Evolutionary conservation across 2,113 vertebrate species (phyloP).

Genomic region (Nerophis lumbriciformis): DNA sequence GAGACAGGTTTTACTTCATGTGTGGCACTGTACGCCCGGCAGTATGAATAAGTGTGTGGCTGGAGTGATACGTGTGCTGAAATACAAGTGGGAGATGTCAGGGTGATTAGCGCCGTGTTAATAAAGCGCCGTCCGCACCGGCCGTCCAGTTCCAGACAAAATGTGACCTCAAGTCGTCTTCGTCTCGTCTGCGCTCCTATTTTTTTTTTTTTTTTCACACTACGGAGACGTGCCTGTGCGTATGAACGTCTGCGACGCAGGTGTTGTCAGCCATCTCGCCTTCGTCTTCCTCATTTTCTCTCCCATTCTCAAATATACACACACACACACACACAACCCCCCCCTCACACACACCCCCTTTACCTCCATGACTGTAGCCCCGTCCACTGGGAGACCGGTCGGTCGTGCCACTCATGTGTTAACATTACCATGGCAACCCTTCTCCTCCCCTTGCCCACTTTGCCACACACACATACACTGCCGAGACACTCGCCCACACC

Average conservation of each 20-base stretch:
- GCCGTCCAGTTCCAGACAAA: constrained; percentile 27
- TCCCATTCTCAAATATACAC: constrained; percentile 14
- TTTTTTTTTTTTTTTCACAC: background rate
- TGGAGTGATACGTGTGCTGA: constrained; percentile 44
- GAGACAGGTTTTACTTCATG: constrained; percentile 24
- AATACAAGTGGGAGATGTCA: constrained; percentile 47
- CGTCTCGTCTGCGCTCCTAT: constrained; percentile 12
- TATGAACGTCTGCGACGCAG: constrained; percentile 63
- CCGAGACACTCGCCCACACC: constrained; percentile 59
- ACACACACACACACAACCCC: constrained; percentile 8
- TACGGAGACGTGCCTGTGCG: constrained; percentile 44
- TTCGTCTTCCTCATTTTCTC: constrained; percentile 36
- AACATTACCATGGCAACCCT: constrained; percentile 77
- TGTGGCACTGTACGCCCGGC: constrained; percentile 32
- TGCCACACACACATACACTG: constrained; percentile 51
- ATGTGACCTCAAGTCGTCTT: constrained; percentile 17
- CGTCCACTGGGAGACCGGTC: constrained; percentile 71
- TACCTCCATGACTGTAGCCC: constrained; percentile 65
- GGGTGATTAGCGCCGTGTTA: constrained; percentile 51
- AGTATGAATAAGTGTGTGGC: constrained; percentile 41
- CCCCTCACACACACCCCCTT: constrained; percentile 22
- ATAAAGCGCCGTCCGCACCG: constrained; percentile 22
- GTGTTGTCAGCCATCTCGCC: constrained; percentile 57
- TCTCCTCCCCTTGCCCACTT: constrained; percentile 72
- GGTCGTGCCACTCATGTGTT: constrained; percentile 77